Conservation (phyloP, 2,113 vertebrate genomes). For the Eurypyga helias region DNA sequence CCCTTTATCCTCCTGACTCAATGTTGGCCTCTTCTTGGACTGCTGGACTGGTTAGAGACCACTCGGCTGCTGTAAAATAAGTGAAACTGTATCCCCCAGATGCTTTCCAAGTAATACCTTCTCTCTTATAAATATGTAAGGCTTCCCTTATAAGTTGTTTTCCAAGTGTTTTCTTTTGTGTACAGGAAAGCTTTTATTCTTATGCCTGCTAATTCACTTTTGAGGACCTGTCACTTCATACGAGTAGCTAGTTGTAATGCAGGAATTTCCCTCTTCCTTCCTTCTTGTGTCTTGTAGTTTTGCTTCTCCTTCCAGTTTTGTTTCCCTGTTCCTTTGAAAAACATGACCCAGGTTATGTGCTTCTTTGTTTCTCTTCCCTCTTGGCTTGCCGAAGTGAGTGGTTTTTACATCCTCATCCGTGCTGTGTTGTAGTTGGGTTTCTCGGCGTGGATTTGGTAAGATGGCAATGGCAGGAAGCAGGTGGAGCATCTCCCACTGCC, state of each 20-base stretch:
- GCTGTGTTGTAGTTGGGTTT: neutral
- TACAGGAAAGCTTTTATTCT: neutral
- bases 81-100: neutral
- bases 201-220: neutral
- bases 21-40: neutral
- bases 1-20: neutral
- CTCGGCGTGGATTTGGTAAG: neutral
- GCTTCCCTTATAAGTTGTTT: neutral
- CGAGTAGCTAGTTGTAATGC: neutral
- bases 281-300: neutral
- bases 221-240: neutral
- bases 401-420: neutral
- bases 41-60: neutral
- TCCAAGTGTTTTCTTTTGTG: neutral
- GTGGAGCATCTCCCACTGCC: neutral
- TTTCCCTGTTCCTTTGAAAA: neutral
- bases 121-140: neutral
- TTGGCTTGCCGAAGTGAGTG: neutral
- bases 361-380: neutral
- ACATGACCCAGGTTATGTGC: neutral
- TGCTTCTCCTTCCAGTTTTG: neutral
- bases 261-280: neutral
- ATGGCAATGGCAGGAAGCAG: neutral
- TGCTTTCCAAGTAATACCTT: neutral
- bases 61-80: neutral